These are phyloP conservation scores for Seira musarum DNA, from an alignment of 2,888 invertebrate species.

Conservation along the genomic window DNA sequence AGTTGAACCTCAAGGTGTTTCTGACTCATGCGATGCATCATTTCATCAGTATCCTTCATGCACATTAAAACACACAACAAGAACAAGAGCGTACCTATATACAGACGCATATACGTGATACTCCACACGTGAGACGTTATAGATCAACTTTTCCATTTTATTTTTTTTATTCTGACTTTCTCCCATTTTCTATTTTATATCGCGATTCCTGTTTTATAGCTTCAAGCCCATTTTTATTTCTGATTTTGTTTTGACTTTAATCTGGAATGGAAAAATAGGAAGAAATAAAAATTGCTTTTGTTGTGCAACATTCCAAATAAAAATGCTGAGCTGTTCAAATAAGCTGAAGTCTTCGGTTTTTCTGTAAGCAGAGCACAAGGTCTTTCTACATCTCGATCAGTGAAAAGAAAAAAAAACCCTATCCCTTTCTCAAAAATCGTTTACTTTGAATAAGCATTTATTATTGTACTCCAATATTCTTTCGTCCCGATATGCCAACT, in stretches of 20 bases:
- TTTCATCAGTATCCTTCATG: background rate
- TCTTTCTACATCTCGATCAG: too few species aligned
- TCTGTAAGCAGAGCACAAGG: background rate
- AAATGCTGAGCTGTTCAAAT: conserved; percentile 10
- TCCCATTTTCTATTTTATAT: conserved; percentile 15
- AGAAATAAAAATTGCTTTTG: conserved; percentile 27
- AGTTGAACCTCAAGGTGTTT: conserved; percentile 19
- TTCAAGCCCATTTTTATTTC: conserved; percentile 43
- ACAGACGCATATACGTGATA: background rate
- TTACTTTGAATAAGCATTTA: too few species aligned
- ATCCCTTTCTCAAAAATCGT: too few species aligned
- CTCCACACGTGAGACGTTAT: background rate
- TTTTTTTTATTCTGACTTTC: conserved; percentile 7
- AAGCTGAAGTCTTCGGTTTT: background rate
- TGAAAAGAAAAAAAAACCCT: too few species aligned
- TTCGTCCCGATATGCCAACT: background rate
- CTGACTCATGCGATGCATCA: background rate
- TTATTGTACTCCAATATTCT: too few species aligned
- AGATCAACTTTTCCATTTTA: background rate
- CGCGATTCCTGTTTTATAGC: conserved; percentile 39
- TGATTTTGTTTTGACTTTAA: conserved; percentile 51
- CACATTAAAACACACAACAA: background rate
- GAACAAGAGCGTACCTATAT: background rate
- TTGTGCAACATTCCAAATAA: conserved; percentile 9
- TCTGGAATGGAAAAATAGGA: conserved; percentile 28